Conservation (phyloP, 2,113 vertebrate genomes). For the Upupa epops region DNA sequence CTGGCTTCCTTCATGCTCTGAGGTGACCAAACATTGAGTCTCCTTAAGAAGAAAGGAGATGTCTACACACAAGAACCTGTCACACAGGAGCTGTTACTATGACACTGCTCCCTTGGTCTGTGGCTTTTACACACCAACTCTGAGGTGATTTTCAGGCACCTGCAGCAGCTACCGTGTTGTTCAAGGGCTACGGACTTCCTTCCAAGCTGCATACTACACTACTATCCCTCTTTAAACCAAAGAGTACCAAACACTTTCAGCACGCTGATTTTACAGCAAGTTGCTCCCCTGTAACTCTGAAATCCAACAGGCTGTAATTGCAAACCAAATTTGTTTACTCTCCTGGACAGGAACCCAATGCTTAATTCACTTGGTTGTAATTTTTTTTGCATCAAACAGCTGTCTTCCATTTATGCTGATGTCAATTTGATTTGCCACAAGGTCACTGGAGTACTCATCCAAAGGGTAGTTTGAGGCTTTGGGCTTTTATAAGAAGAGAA, state of each 20-base stretch:
- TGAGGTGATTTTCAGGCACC: not conserved
- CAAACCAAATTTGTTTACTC: not conserved
- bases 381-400: not conserved
- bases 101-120: not conserved
- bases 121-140: not conserved
- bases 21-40: not conserved
- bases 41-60: not conserved
- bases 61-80: not conserved
- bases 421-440: not conserved
- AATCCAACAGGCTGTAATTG: not conserved
- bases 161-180: fast-evolving
- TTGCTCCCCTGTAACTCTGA: not conserved
- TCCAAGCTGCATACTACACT: not conserved
- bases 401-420: not conserved
- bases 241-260: not conserved
- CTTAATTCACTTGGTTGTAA: not conserved
- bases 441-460: not conserved
- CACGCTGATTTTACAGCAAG: not conserved
- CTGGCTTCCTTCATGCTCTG: not conserved
- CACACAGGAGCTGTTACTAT: not conserved
- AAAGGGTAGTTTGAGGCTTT: not conserved
- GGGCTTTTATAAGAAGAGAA: not conserved
- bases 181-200: fast-evolving
- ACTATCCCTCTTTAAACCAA: not conserved
- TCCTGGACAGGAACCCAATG: not conserved